These are phyloP conservation scores for Dryobota labecula DNA, from an alignment of 2,888 invertebrate genomes.

Conservation along the genomic window DNA sequence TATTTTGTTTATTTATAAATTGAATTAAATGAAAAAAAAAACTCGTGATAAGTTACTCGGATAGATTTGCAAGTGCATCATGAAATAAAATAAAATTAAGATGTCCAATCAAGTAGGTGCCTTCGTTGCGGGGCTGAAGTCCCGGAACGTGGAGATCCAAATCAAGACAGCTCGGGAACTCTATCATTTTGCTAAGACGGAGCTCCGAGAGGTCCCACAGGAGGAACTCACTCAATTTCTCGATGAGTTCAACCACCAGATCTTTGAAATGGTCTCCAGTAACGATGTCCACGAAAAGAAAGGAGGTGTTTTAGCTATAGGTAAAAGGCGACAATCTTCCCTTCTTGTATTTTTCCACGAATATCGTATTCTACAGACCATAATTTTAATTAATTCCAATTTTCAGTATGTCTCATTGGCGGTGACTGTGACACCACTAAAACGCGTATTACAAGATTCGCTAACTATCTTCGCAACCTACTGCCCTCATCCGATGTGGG, in stretches of 20 bases:
- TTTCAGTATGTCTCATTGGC: slow-evolving; percentile 96
- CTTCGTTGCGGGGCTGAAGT: slow-evolving; percentile 97
- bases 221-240: slow-evolving; percentile 97
- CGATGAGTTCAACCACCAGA: slow-evolving; percentile 98
- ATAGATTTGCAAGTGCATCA: slow-evolving; percentile 40
- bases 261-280: slow-evolving; percentile 98
- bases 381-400: background rate
- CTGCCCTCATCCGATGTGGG: slow-evolving; percentile 97
- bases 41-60: slow-evolving; percentile 31
- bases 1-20: slow-evolving; percentile 68
- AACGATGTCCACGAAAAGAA: slow-evolving; percentile 98
- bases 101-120: slow-evolving; percentile 92
- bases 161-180: slow-evolving; percentile 97
- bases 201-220: slow-evolving; percentile 96
- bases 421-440: slow-evolving; percentile 98
- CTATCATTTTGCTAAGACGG: slow-evolving; percentile 97
- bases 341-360: slow-evolving; percentile 1
- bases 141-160: slow-evolving; percentile 95
- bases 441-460: slow-evolving; percentile 97
- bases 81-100: slow-evolving; percentile 68
- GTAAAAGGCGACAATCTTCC: slow-evolving; percentile 81
- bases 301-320: slow-evolving; percentile 98
- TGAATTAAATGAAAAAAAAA: slow-evolving; percentile 39
- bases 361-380: background rate
- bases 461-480: slow-evolving; percentile 97